Evolutionary conservation across 1,140 invertebrate genomes (phyloP), one percentile per base, ranked within the genome.

Genomic region (Lepidostoma basale): DNA sequence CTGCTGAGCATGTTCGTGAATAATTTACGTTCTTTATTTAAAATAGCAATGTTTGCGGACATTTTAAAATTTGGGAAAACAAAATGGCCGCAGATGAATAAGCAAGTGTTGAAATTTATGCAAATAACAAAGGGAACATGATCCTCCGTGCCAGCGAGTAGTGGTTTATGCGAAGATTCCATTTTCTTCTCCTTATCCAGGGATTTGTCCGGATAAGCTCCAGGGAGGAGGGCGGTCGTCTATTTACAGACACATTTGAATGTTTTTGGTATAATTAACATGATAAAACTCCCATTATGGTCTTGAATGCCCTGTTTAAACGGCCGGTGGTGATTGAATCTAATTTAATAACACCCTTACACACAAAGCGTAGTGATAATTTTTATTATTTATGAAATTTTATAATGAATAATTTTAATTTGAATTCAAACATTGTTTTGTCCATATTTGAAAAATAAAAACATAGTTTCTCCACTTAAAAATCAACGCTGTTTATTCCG

Each of bases 101-200:
- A 49, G 45, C 23, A 49, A 25, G 45, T n/a, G n/a, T n/a, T n/a
- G n/a, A n/a, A n/a, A n/a, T n/a, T n/a, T n/a, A n/a, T n/a, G n/a
- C n/a, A n/a, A n/a, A n/a, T n/a, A n/a, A n/a, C n/a, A n/a, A 54
- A 49, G 23, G 45, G 45, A 49, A 49, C 18, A 26, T 49, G 45
- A 25, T 49, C 45, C 23, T 23, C 10, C 45, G 2, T 49, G 26
- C 20, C 18, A 23, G n/a, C n/a, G 45, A 23, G 23, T 54, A 28
- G 4, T 49, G 45, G 22, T 49, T 49, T 49, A 26, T 49, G 6
- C 18, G 12, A 49, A 49, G 20, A 49, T 49, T 49, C 45, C 8
- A 22, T 49, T 6, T 49, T 49, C 23, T 25, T 49, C 20, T n/a
- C 45, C 45, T 12, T 49, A 8, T n/a, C 45, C 45, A 3, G 16